Evolutionary conservation across 2,797 vertebrate genomes (phyloP).

Genomic region (Danio aesculapii): DNA sequence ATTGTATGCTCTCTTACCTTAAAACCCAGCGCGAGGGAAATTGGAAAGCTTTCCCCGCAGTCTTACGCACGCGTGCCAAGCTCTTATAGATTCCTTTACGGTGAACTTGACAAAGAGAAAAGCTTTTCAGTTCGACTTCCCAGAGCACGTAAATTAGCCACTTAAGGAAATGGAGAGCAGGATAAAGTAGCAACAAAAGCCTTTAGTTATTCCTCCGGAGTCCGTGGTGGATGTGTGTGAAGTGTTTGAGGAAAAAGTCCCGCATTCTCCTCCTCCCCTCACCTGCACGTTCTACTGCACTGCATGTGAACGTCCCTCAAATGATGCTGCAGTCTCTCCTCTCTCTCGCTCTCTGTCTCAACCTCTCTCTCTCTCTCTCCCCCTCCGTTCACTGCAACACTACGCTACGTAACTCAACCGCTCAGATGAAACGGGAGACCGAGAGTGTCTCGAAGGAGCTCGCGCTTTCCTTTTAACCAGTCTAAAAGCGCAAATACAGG

Average conservation of each 20-base stretch:
- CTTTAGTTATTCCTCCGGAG: conserved; percentile 66
- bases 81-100: conserved; percentile 72
- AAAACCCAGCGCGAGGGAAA: conserved; percentile 57
- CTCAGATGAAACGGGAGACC: conserved; percentile 79
- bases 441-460: conserved; percentile 58
- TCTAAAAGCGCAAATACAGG: conserved; percentile 31
- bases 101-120: conserved; percentile 72
- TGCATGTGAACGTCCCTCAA: conserved; percentile 88
- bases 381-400: conserved; percentile 74
- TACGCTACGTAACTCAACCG: conserved; percentile 79
- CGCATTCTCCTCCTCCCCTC: conserved; percentile 75
- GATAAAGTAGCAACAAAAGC: conserved; percentile 47
- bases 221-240: conserved; percentile 60
- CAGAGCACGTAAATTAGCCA: conserved; percentile 26
- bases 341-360: conserved; percentile 63
- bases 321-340: conserved; percentile 93
- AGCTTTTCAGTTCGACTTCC: conserved; percentile 67
- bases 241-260: conserved; percentile 76
- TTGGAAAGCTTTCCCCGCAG: conserved; percentile 72
- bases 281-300: conserved; percentile 89
- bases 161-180: conserved; percentile 18
- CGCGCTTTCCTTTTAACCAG: conserved; percentile 35
- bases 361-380: conserved; percentile 61
- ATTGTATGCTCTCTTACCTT: conserved; percentile 70
- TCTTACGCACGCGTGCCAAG: conserved; percentile 76